Percentiles rank a stretch among this genome's conserved stretches.
Conservation (phyloP, 2,113 vertebrate genomes). For the Amblyopsis rosae region DNA sequence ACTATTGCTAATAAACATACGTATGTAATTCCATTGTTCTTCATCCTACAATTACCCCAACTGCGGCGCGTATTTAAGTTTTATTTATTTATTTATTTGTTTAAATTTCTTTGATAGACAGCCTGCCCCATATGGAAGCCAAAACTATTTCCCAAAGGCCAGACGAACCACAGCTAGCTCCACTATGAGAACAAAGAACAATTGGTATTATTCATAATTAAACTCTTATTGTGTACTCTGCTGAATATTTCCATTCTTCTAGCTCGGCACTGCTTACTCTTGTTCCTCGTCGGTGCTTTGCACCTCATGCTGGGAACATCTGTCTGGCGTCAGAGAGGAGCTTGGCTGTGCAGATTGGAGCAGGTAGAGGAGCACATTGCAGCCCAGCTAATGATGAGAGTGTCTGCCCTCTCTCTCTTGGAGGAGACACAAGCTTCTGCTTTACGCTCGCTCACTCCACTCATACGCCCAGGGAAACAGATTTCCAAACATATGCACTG, state of each 20-base stretch:
- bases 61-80: conserved; percentile 63
- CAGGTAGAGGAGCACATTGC: conserved; percentile 78
- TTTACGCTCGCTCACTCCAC: conserved; percentile 70
- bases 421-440: conserved; percentile 75
- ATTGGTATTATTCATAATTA: conserved; percentile 78
- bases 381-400: conserved; percentile 82
- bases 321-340: conserved; percentile 77
- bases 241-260: conserved; percentile 75
- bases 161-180: conserved; percentile 62
- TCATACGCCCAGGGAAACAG: conserved; percentile 79
- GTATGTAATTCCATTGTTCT: conserved; percentile 66
- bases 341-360: conserved; percentile 78
- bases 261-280: conserved; percentile 55
- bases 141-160: conserved; percentile 72
- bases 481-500: conserved; percentile 83
- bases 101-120: conserved; percentile 69
- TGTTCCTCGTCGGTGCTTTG: conserved; percentile 64
- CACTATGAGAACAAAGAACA: conserved; percentile 70
- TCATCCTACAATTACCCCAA: conserved; percentile 62
- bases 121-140: conserved; percentile 75
- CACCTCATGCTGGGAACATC: conserved; percentile 79
- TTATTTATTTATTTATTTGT: conserved; percentile 38
- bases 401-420: conserved; percentile 80
- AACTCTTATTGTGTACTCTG: conserved; percentile 72
- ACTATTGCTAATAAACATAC: conserved; percentile 64